Evolutionary conservation across 2,797 vertebrate genomes (phyloP), one percentile per base, ranked within the genome.

Genomic region (Squalus acanthias): DNA sequence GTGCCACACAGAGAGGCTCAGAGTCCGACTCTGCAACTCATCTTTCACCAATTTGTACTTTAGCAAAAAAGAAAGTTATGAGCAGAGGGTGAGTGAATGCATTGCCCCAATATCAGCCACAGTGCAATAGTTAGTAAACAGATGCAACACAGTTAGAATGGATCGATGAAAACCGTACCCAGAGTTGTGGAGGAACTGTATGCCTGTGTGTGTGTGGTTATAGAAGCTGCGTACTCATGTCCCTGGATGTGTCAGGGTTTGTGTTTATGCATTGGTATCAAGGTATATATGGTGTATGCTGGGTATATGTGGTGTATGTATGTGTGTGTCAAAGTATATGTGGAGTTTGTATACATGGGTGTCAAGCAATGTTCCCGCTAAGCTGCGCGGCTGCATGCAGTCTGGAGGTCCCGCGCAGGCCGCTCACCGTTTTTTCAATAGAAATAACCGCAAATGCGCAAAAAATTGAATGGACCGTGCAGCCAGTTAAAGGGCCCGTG

Each of bases 1-100:
- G 96, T 99, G 99, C 99, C 99, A 99, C 97, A 99, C 99, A 0
- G 99, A 99, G 96, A 99, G 97, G 97, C 99, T 99, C 97, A 99
- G 97, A 46, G 98, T 98, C 69, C 99, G 98, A 60, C 98, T 98
- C 92, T 97, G 97, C 96, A 99, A 98, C 96, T 99, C 99, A 3
- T 97, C 97, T 12, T 98, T 97, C 12, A 98, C 98, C 96, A 99
- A 96, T 93, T 99, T 99, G 97, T 99, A 99, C 99, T 99, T 97
- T 96, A 96, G 79, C 65, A 96, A 63, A 0, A n/a, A 33, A 63
- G 70, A 9, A 96, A 17, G 17, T 0, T 9, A 67, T 4, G 12
- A 65, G 63, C 22, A 95, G 65, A 46, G 9, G 69, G 39, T 95
- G 65, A 72, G 22, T 70, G 39, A 95, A 95, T 60, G 17, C 20